Percentiles rank a stretch among this genome's conserved stretches.
Conservation (phyloP, 2,797 vertebrate species). For the Onychomys arenicola region DNA sequence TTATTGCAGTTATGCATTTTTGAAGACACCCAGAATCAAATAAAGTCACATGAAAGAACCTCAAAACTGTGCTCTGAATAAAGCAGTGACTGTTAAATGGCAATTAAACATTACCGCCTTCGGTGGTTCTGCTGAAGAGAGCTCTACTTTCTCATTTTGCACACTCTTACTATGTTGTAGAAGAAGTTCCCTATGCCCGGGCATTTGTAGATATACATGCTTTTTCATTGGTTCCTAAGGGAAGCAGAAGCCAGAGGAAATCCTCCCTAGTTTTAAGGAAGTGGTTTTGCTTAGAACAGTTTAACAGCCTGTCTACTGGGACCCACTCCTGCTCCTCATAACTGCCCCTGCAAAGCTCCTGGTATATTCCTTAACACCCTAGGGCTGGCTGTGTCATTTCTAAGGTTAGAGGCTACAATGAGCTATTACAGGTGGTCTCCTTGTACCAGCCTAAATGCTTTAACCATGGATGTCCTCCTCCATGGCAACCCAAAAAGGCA, state of each 20-base stretch:
- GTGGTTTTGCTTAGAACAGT: neutral
- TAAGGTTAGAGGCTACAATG: neutral
- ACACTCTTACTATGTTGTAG: neutral
- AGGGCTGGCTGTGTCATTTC: neutral
- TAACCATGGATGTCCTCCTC: neutral
- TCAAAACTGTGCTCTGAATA: neutral
- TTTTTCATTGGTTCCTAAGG: neutral
- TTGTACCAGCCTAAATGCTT: neutral
- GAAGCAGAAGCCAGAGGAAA: neutral
- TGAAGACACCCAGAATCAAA: neutral
- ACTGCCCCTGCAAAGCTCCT: neutral
- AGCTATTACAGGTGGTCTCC: neutral
- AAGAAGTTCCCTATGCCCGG: neutral
- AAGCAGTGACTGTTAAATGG: neutral
- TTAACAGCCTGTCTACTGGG: neutral
- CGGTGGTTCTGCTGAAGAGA: neutral
- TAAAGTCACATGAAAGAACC: neutral
- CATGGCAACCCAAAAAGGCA: too few relatives aligned
- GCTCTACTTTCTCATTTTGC: neutral
- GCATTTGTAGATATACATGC: neutral
- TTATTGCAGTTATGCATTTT: fast-evolving
- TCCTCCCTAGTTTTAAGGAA: neutral
- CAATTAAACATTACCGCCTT: neutral
- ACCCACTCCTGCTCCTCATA: too few relatives aligned
- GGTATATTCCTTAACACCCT: fast-evolving